These are phyloP conservation scores for Metellina segmentata DNA, from an alignment of 2,888 invertebrate species.

Conservation along the genomic window DNA sequence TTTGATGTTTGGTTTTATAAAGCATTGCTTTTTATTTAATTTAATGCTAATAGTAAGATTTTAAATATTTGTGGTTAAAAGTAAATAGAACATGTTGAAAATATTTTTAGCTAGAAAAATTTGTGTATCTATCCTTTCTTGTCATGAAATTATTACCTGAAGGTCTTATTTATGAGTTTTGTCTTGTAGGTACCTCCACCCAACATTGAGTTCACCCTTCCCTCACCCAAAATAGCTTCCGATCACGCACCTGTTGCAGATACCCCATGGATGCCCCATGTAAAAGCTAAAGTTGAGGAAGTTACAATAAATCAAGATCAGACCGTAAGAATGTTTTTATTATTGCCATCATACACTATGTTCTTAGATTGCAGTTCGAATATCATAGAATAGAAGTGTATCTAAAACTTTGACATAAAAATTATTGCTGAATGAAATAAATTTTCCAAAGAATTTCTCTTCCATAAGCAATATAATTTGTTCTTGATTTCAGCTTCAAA, in stretches of 20 bases:
- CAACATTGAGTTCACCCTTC: slow-evolving; percentile 98
- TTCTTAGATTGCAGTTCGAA: too few relatives aligned
- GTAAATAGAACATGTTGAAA: background rate
- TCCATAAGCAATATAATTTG: too few relatives aligned
- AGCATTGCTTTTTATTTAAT: too few relatives aligned
- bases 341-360: background rate
- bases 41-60: too few relatives aligned
- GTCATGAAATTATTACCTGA: too few relatives aligned
- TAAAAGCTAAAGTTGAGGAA: slow-evolving; percentile 99
- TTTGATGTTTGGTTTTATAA: too few relatives aligned
- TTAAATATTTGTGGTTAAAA: background rate
- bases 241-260: slow-evolving; percentile 96
- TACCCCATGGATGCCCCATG: slow-evolving; percentile 99
- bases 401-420: too few relatives aligned
- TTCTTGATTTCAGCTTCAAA: slow-evolving; percentile 82
- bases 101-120: background rate
- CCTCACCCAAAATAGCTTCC: slow-evolving; percentile 98
- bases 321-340: slow-evolving; percentile 84
- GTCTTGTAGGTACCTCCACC: slow-evolving; percentile 91
- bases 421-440: too few relatives aligned
- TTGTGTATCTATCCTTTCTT: too few relatives aligned
- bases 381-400: too few relatives aligned
- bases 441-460: too few relatives aligned
- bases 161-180: background rate
- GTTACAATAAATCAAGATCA: slow-evolving; percentile 98